Evolutionary conservation across 35 echinoderm and acorn worm species (phyloP), one percentile per base, ranked within the genome.

Genomic region (Apostichopus japonicus): DNA sequence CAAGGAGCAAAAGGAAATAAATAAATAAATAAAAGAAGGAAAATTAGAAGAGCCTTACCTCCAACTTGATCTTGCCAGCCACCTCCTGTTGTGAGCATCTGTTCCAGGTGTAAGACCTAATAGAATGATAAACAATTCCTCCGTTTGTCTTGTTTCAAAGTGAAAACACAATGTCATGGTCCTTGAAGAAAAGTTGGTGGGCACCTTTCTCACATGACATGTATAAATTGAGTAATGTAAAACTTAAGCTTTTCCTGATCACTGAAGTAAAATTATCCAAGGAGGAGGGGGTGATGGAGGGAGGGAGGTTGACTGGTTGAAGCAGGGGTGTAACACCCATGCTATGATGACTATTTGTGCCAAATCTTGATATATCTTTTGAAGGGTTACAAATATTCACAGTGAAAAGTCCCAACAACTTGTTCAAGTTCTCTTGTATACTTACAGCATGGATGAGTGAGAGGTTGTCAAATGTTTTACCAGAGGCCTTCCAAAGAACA

Each of bases 61-160:
- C 97, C 97, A 91, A 99, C 95, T 79, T 99, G 97, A 80, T 99
- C 97, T 57, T 99, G 97, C 97, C 97, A 99, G 6, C 97, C 97
- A 55, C 97, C 97, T 83, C 97, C 97, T 14, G 97, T 99, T 56
- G 97, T 99, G 24, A 99, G 61, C 92, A 99, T 99, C 78, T 99
- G 97, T 72, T 99, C 97, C 56, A 99, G 62, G 90, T 96, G 95
- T n/a, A 99, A 78, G 1, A 99, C 94, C 97, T 99, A 55, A 23
- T 21, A 57, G 77, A 8, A 61, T 10, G 57, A 10, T 58, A 58
- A 58, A 58, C 0, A 6, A 58, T 44, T 44, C 0, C 2, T 44
- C 33, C 3, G 4, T 44, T 44, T 44, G 33, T 44, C 33, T 44
- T 44, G 33, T 4, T 44, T 44, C 33, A 44, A 33, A 44, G 33